Evolutionary conservation across 2,888 invertebrate genomes (phyloP).

Genomic region (Neoitamus cyanurus): DNA sequence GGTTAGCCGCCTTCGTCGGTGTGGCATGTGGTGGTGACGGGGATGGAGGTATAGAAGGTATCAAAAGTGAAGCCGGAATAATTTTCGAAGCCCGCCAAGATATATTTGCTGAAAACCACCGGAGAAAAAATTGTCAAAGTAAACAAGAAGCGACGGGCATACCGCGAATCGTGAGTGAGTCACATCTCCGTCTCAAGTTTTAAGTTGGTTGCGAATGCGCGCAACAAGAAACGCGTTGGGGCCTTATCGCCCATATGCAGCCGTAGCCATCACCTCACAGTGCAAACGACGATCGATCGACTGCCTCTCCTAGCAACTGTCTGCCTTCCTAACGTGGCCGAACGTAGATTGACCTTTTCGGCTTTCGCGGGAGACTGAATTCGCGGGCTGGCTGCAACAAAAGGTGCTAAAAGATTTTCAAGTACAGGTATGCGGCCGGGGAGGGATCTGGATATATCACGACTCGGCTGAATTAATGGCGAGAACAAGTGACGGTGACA

Average conservation of each 20-base stretch:
- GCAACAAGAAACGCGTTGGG: not conserved
- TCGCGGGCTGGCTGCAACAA: not conserved
- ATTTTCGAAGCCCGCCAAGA: not conserved
- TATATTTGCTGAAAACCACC: not conserved
- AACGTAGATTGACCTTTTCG: not conserved
- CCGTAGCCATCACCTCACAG: not conserved
- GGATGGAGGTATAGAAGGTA: not conserved
- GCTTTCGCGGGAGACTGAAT: not conserved
- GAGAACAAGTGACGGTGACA: conserved; percentile 11
- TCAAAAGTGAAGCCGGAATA: not conserved
- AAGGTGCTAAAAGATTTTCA: not conserved
- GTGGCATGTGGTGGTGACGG: not conserved
- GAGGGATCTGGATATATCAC: conserved; percentile 16
- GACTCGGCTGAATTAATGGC: not conserved
- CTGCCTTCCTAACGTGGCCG: not conserved
- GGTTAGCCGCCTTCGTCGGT: not conserved
- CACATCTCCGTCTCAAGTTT: not conserved
- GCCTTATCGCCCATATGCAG: not conserved
- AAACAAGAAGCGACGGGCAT: conserved; percentile 14
- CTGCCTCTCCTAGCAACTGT: not conserved
- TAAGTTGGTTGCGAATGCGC: not conserved
- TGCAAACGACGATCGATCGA: not conserved
- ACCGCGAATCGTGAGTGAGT: conserved; percentile 1
- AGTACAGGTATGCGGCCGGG: not conserved
- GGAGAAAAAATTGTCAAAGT: conserved; percentile 13